Percentiles rank a stretch among this genome's conserved stretches.
These are phyloP conservation scores for Petrophora chlorosata DNA, from an alignment of 2,888 invertebrate species.

Conservation along the genomic window DNA sequence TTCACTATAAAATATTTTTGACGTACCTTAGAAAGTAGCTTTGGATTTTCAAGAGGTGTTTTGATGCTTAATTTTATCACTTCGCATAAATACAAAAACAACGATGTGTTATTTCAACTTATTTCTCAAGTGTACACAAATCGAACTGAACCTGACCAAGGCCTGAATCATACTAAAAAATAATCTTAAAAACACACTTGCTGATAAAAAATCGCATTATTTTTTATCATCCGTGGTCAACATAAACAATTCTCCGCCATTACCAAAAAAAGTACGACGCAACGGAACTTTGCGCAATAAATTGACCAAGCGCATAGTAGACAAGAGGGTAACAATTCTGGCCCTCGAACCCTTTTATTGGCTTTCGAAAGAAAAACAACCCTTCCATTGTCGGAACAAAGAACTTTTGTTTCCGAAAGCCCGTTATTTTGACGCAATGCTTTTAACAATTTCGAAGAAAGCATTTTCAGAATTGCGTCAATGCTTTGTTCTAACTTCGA, in stretches of 20 bases:
- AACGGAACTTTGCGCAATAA: constrained; percentile 69
- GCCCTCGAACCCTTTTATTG: constrained; percentile 73
- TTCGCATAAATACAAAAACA: too few relatives aligned
- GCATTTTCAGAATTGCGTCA: constrained; percentile 36
- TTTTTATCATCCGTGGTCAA: constrained; percentile 39
- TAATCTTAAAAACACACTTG: neutral
- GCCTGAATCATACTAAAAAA: constrained; percentile 5
- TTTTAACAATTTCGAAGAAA: constrained; percentile 62
- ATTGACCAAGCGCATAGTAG: constrained; percentile 61
- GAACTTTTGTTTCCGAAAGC: constrained; percentile 58
- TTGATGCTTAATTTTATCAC: too few relatives aligned
- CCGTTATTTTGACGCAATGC: constrained; percentile 73
- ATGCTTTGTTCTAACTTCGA: constrained; percentile 39
- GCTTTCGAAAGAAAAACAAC: constrained; percentile 72
- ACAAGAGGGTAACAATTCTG: constrained; percentile 70
- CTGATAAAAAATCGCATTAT: neutral
- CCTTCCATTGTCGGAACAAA: constrained; percentile 71
- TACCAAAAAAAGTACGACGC: constrained; percentile 47
- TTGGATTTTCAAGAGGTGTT: too few relatives aligned
- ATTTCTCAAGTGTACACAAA: neutral
- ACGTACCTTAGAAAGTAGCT: too few relatives aligned
- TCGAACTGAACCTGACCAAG: constrained; percentile 20
- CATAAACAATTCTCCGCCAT: constrained; percentile 25
- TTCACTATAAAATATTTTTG: too few relatives aligned
- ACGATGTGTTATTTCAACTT: too few relatives aligned